These are phyloP conservation scores for Lasioglossum pauxillum DNA, from an alignment of 2,888 invertebrate genomes.

Conservation along the genomic window DNA sequence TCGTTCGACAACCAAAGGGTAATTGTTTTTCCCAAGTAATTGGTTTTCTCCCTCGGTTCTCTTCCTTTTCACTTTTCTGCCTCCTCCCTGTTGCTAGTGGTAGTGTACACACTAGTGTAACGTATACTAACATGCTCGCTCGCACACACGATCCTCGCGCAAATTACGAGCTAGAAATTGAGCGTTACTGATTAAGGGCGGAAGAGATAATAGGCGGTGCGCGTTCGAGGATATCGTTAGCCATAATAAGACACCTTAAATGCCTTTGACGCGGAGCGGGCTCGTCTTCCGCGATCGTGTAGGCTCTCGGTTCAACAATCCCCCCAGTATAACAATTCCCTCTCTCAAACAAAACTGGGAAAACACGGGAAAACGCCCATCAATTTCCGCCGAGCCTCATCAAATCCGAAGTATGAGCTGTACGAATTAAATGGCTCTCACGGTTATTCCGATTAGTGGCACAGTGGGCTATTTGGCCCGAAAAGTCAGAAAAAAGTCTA, in stretches of 20 bases:
- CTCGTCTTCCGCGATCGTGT: conserved; percentile 34
- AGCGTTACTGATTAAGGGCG: conserved; percentile 64
- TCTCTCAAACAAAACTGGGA: not conserved
- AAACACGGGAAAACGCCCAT: not conserved
- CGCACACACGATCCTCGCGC: conserved; percentile 30
- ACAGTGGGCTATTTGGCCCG: no score
- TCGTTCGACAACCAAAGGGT: not conserved
- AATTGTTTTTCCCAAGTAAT: conserved; percentile 18
- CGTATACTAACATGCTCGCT: not conserved
- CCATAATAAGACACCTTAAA: conserved; percentile 49
- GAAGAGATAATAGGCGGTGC: conserved; percentile 58
- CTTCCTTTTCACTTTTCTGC: conserved; percentile 51
- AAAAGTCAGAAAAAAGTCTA: no score
- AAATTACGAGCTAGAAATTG: conserved; percentile 61
- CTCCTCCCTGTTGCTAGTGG: not conserved
- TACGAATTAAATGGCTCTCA: not conserved
- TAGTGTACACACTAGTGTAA: not conserved
- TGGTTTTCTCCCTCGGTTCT: conserved; percentile 8
- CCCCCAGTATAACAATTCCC: not conserved
- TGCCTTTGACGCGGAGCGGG: conserved; percentile 6
- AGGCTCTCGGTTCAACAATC: conserved; percentile 1
- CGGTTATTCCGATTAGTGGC: not conserved
- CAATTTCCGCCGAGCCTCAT: not conserved
- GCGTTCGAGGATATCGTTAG: conserved; percentile 55
- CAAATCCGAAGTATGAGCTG: not conserved